Evolutionary conservation across 2,797 vertebrate species (phyloP).

Genomic region (Anabas testudineus): DNA sequence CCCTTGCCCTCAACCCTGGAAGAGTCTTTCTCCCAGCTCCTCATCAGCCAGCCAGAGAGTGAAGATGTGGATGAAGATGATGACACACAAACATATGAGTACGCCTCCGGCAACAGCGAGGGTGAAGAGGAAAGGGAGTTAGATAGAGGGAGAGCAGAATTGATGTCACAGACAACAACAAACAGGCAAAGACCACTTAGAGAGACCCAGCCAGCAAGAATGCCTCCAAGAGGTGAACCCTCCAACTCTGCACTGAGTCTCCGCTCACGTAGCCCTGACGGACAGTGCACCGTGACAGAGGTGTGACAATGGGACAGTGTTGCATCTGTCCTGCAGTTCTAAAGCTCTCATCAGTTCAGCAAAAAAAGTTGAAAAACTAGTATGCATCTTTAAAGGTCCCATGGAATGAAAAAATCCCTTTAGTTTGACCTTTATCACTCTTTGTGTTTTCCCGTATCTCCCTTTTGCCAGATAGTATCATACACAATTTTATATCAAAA

Average conservation of each 20-base stretch:
- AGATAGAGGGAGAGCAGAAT: constrained; percentile 52
- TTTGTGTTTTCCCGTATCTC: not conserved
- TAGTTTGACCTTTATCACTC: not conserved
- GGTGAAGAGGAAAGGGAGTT: constrained; percentile 80
- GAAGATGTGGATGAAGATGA: constrained; percentile 89
- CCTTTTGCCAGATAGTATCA: constrained; percentile 34
- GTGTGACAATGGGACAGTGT: constrained; percentile 79
- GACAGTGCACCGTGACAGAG: constrained; percentile 95
- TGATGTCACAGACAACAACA: constrained; percentile 21
- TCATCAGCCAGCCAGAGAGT: constrained; percentile 85
- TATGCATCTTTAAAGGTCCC: constrained; percentile 47
- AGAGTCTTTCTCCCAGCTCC: constrained; percentile 90
- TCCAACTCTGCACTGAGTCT: constrained; percentile 74
- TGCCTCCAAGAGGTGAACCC: constrained; percentile 82
- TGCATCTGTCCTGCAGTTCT: constrained; percentile 3
- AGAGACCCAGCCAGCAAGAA: constrained; percentile 84
- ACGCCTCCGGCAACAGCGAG: constrained; percentile 87
- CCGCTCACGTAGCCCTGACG: constrained; percentile 93
- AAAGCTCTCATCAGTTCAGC: constrained; percentile 41
- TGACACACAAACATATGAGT: constrained; percentile 85
- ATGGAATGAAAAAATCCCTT: constrained; percentile 20
- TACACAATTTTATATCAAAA: constrained; percentile 6
- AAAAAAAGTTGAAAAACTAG: constrained; percentile 46
- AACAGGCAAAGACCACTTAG: constrained; percentile 72
- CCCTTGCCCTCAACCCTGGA: constrained; percentile 84